Percentiles rank a stretch among this genome's conserved stretches.
Evolutionary conservation across 2,113 vertebrate genomes (phyloP).

Genomic region (Chlamydotis undulata): DNA sequence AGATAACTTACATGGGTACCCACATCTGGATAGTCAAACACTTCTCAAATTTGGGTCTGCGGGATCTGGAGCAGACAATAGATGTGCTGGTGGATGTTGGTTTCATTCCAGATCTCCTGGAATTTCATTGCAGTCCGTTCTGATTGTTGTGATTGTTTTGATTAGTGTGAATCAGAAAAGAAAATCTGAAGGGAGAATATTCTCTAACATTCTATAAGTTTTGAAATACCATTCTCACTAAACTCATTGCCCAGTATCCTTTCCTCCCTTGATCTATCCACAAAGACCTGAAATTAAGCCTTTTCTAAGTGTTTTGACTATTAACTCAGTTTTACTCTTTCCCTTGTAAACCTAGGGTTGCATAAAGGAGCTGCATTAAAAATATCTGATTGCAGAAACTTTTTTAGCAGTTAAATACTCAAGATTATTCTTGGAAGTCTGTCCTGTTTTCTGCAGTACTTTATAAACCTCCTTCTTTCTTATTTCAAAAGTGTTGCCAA

Average conservation of each 20-base stretch:
- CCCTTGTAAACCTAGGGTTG: neutral
- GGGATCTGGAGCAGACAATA: neutral
- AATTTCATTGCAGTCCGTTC: neutral
- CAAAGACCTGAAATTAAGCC: neutral
- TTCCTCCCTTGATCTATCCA: neutral
- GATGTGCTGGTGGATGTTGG: neutral
- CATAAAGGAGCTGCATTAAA: neutral
- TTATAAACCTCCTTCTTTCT: slow-evolving; percentile 13
- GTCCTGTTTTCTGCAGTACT: neutral
- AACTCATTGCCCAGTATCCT: neutral
- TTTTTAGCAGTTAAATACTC: neutral
- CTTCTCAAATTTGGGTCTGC: neutral
- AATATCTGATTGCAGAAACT: neutral
- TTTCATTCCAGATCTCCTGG: neutral
- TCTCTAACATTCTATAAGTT: neutral
- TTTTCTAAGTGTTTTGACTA: neutral
- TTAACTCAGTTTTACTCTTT: neutral
- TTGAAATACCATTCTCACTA: neutral
- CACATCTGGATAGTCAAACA: neutral
- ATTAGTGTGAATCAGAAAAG: neutral
- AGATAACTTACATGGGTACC: neutral
- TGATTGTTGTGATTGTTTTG: neutral
- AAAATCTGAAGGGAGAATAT: neutral
- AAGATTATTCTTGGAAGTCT: neutral
- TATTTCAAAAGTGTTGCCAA: slow-evolving; percentile 2